phyloP scores from a whole-genome alignment of 2,113 vertebrate genomes.

The Labrus mixtus region DNA sequence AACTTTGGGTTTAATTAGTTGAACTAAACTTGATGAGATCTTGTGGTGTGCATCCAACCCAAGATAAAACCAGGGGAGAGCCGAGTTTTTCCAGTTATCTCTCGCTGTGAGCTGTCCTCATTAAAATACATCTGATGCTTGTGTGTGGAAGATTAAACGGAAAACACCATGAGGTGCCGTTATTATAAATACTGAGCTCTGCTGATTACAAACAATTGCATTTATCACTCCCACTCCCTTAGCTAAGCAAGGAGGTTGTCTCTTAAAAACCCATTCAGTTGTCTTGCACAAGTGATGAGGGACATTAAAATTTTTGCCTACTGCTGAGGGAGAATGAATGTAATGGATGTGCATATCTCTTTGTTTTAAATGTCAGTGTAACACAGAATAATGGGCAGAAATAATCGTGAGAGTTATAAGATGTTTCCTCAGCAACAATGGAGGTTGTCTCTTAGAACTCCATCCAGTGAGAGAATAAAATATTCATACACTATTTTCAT shows the following conservation, averaged over 20 bases:
- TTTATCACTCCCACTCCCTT: slow-evolving; percentile 27
- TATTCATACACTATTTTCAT: no score
- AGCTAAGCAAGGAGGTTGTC: slow-evolving; percentile 1
- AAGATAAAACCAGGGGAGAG: slow-evolving; percentile 61
- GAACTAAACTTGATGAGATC: slow-evolving; percentile 71
- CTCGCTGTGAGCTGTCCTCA: slow-evolving; percentile 71
- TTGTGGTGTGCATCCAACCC: slow-evolving; percentile 67
- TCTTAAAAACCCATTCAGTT: slow-evolving; percentile 19
- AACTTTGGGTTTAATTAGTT: slow-evolving; percentile 76
- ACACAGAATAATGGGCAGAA: no score
- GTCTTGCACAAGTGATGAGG: not conserved
- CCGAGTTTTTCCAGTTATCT: slow-evolving; percentile 44
- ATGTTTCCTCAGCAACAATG: no score
- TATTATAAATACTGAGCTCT: slow-evolving; percentile 63
- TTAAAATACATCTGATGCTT: slow-evolving; percentile 71
- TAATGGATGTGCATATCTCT: not conserved
- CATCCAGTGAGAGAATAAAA: no score
- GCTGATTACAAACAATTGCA: slow-evolving; percentile 61
- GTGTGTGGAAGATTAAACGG: slow-evolving; percentile 57
- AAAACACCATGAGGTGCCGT: slow-evolving; percentile 51
- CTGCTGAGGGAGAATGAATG: slow-evolving; percentile 7
- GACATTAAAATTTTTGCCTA: not conserved
- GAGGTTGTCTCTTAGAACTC: no score
- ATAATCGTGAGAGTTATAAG: no score
- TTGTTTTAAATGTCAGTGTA: no score